These are phyloP conservation scores for Zaprionus davidi DNA, from an alignment of 1,140 invertebrate species.

Conservation along the genomic window DNA sequence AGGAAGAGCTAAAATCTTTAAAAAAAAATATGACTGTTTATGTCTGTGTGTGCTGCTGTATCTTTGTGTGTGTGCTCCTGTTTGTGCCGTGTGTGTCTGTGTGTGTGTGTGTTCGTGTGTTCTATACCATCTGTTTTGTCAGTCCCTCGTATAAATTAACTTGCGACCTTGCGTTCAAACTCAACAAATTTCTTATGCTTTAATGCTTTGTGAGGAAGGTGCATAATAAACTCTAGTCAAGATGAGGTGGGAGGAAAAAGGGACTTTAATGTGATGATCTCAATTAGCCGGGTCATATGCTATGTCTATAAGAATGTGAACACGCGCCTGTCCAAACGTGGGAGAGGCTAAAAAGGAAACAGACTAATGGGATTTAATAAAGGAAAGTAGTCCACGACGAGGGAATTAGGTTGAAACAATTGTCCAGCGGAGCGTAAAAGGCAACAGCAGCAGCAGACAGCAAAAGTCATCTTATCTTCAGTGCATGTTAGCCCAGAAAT, in stretches of 20 bases:
- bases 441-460: not conserved
- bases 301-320: slow-evolving; percentile 15
- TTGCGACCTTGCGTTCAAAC: slow-evolving; percentile 67
- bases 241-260: not conserved
- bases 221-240: slow-evolving; percentile 39
- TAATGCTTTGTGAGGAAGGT: slow-evolving; percentile 51
- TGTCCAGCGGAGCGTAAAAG: slow-evolving; percentile 36
- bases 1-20: slow-evolving; percentile 28
- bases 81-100: slow-evolving; percentile 23
- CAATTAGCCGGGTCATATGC: slow-evolving; percentile 45
- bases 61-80: slow-evolving; percentile 12
- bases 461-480: slow-evolving; percentile 2
- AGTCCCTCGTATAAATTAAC: slow-evolving; percentile 69
- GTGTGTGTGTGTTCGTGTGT: slow-evolving; percentile 27
- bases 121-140: slow-evolving; percentile 41
- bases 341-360: slow-evolving; percentile 29
- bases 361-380: slow-evolving; percentile 43
- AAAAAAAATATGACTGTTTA: slow-evolving; percentile 16
- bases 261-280: slow-evolving; percentile 38
- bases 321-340: not conserved
- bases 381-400: slow-evolving; percentile 21
- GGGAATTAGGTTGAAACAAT: slow-evolving; percentile 39
- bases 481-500: not conserved
- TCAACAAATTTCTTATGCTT: slow-evolving; percentile 68
- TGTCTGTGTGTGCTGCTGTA: slow-evolving; percentile 5